Conservation (phyloP, 2,113 vertebrate species). For the Verasper variegatus region DNA sequence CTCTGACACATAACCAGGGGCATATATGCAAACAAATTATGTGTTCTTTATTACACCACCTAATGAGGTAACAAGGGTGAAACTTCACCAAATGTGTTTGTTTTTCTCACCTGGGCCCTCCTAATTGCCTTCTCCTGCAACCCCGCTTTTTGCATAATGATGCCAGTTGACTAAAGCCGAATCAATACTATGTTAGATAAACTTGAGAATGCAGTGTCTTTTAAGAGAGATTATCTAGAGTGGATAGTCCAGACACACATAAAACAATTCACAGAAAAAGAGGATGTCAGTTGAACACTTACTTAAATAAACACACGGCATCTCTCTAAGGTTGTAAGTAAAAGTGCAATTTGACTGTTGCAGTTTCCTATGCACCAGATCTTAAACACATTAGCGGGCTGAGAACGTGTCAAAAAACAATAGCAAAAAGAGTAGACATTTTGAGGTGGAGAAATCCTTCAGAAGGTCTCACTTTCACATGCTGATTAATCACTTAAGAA, state of each 20-base stretch:
- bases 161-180: slow-evolving; percentile 15
- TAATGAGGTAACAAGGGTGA: slow-evolving; percentile 69
- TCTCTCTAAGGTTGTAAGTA: neutral
- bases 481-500: slow-evolving; percentile 84
- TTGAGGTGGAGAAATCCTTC: slow-evolving; percentile 64
- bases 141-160: slow-evolving; percentile 62
- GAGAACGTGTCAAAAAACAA: slow-evolving; percentile 4
- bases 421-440: slow-evolving; percentile 30
- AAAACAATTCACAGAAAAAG: too few species aligned
- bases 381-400: neutral
- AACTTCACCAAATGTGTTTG: slow-evolving; percentile 73
- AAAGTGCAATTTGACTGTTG: too few species aligned
- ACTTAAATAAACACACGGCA: neutral
- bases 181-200: neutral
- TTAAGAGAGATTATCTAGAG: neutral
- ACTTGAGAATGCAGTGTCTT: neutral
- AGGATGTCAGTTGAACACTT: neutral
- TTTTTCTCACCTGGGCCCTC: slow-evolving; percentile 60
- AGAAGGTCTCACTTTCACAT: slow-evolving; percentile 79
- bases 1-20: slow-evolving; percentile 41
- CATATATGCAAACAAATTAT: neutral
- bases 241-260: too few species aligned
- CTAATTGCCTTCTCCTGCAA: slow-evolving; percentile 68
- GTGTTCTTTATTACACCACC: slow-evolving; percentile 29
- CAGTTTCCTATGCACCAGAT: neutral